These are phyloP conservation scores for Pelodiscus sinensis DNA, from an alignment of 2,113 vertebrate species.

Conservation along the genomic window DNA sequence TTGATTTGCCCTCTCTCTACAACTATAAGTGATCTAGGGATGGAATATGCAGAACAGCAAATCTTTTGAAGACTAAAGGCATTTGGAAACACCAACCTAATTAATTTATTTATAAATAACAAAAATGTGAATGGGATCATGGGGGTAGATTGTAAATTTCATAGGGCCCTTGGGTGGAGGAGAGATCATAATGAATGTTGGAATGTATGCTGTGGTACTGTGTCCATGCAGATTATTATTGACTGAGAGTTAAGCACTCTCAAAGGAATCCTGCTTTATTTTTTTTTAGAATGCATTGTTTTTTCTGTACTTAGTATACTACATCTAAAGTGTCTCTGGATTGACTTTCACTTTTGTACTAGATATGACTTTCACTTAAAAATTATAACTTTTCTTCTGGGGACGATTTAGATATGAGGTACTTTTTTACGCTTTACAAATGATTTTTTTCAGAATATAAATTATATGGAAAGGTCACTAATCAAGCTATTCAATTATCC, in stretches of 20 bases:
- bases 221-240: not conserved
- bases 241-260: not conserved
- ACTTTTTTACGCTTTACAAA: conserved; percentile 46
- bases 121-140: not conserved
- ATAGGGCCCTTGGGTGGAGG: not conserved
- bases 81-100: conserved; percentile 15
- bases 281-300: not conserved
- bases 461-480: conserved; percentile 54
- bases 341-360: conserved; percentile 14
- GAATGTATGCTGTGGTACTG: not conserved
- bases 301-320: not conserved
- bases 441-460: not conserved
- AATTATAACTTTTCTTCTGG: not conserved
- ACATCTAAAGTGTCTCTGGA: conserved; percentile 4
- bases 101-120: not conserved
- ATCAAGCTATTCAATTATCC: not conserved
- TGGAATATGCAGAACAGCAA: accelerated
- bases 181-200: not conserved
- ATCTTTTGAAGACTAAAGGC: not conserved
- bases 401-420: not conserved
- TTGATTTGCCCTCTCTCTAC: no score
- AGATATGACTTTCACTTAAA: not conserved
- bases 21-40: not conserved
- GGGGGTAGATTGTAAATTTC: conserved; percentile 1
- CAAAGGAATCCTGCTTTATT: not conserved